Percentiles rank a stretch among this genome's conserved stretches.
These are phyloP conservation scores for Pseudomyrmex cubaensis DNA, from an alignment of 1,140 invertebrate species.

Conservation along the genomic window DNA sequence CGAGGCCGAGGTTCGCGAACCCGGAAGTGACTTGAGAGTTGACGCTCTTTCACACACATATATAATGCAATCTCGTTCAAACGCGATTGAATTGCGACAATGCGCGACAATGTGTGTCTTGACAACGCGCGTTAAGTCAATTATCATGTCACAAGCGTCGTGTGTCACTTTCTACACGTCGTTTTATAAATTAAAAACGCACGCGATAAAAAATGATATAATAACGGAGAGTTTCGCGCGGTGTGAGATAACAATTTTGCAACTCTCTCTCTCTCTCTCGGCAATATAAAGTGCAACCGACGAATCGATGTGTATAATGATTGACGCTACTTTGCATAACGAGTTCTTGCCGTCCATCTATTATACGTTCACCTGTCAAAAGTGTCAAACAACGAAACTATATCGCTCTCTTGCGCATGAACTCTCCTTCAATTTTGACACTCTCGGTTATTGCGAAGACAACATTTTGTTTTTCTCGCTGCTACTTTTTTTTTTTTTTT, in stretches of 20 bases:
- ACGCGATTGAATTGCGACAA: neutral
- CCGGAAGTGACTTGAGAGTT: conserved; percentile 20
- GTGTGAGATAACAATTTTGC: too few relatives aligned
- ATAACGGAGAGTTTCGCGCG: neutral
- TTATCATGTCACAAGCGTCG: too few relatives aligned
- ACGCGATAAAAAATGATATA: too few relatives aligned
- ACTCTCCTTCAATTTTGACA: too few relatives aligned
- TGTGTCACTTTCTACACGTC: too few relatives aligned
- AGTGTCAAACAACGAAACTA: neutral
- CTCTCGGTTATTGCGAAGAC: neutral
- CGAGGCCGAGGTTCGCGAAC: conserved; percentile 38
- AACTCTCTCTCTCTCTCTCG: too few relatives aligned
- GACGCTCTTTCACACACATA: conserved; percentile 7
- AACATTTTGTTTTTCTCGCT: neutral
- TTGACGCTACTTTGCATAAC: neutral
- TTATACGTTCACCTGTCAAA: neutral
- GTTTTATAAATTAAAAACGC: too few relatives aligned
- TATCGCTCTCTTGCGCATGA: neutral
- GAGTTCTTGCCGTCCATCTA: conserved; percentile 8
- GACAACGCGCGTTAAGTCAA: neutral
- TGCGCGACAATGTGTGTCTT: neutral
- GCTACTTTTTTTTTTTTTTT: neutral
- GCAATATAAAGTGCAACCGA: neutral
- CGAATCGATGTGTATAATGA: neutral
- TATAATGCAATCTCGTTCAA: conserved; percentile 12